Evolutionary conservation across 1,140 invertebrate genomes (phyloP).

Genomic region (Phocides pigmalion): DNA sequence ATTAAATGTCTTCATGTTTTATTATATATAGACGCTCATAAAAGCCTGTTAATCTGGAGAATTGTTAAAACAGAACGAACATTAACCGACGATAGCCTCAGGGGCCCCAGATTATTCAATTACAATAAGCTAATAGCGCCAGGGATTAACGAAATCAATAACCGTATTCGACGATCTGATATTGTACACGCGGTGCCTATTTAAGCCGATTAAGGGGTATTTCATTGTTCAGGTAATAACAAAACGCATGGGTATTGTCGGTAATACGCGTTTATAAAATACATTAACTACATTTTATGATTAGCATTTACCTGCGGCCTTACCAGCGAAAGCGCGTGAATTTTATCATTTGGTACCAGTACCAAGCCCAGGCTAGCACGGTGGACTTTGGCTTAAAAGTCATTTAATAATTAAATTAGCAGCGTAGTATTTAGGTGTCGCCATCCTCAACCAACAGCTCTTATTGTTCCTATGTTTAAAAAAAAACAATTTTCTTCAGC

Average conservation of each 20-base stretch:
- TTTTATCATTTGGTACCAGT: too few relatives aligned
- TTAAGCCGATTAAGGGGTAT: constrained; percentile 1
- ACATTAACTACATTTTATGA: neutral
- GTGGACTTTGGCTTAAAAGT: too few relatives aligned
- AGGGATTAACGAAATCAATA: constrained; percentile 3
- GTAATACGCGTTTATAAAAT: neutral
- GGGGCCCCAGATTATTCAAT: neutral
- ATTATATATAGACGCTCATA: too few relatives aligned
- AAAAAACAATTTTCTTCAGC: too few relatives aligned
- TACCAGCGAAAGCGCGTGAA: too few relatives aligned
- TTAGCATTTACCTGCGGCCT: too few relatives aligned
- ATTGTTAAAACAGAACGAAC: neutral
- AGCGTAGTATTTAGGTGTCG: too few relatives aligned
- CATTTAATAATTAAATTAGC: too few relatives aligned
- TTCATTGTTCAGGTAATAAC: constrained; percentile 1
- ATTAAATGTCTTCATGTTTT: neutral
- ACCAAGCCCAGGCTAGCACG: too few relatives aligned
- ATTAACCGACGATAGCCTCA: neutral
- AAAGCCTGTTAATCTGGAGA: neutral
- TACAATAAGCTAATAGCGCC: neutral
- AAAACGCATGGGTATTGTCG: neutral
- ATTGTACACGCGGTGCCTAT: neutral
- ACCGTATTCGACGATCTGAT: neutral
- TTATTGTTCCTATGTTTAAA: too few relatives aligned
- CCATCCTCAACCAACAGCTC: too few relatives aligned